A percentile compares a stretch with the other conserved stretches of the same genome.
These are phyloP conservation scores for Drosophila aff. DNA, from an alignment of 1,140 invertebrate genomes.

Conservation along the genomic window DNA sequence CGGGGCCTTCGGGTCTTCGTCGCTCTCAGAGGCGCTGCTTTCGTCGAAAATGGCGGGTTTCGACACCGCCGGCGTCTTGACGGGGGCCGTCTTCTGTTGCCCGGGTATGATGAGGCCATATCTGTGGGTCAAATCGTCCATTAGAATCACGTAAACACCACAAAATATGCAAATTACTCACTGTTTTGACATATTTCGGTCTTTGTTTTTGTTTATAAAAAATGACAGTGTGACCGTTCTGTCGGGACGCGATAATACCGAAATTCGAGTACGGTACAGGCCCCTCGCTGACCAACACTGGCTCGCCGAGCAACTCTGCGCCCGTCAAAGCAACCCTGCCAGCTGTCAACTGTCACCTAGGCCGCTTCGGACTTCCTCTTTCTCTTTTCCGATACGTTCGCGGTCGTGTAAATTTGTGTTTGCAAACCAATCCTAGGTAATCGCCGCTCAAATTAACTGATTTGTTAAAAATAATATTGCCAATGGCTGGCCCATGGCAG, in stretches of 20 bases:
- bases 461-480: slow-evolving; percentile 34
- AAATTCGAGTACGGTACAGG: background rate
- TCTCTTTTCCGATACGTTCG: slow-evolving; percentile 84
- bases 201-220: slow-evolving; percentile 28
- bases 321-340: slow-evolving; percentile 43
- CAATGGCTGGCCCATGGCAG: background rate
- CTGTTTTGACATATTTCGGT: slow-evolving; percentile 77
- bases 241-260: background rate
- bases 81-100: slow-evolving; percentile 61
- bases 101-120: slow-evolving; percentile 81
- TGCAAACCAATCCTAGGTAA: slow-evolving; percentile 85
- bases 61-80: slow-evolving; percentile 1
- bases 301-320: slow-evolving; percentile 4
- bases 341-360: slow-evolving; percentile 69
- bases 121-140: slow-evolving; percentile 20
- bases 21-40: slow-evolving; percentile 82
- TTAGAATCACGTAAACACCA: background rate
- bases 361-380: slow-evolving; percentile 73
- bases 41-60: slow-evolving; percentile 85
- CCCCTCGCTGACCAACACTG: slow-evolving; percentile 4
- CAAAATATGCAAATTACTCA: slow-evolving; percentile 40
- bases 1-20: slow-evolving; percentile 53
- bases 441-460: slow-evolving; percentile 57
- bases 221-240: slow-evolving; percentile 1
- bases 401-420: slow-evolving; percentile 84